Base-by-base conservation (phyloP, 2,797 vertebrate species). In the Mus spretus region DNA sequence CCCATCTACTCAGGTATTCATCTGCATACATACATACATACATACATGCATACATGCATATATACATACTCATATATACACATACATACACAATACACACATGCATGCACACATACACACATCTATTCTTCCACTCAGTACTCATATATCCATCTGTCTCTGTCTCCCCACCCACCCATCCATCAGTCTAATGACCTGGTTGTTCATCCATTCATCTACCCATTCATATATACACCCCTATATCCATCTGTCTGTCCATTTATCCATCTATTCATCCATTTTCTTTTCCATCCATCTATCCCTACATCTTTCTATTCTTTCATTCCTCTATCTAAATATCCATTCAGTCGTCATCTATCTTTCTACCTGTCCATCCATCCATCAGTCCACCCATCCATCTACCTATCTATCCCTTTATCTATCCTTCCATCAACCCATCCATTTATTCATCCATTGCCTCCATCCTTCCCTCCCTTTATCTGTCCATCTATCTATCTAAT, bases 241-340 rank as follows among this genome's bases (percentile, higher is more conserved):
- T 12, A 70, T 0, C 19, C 9, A 59, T 3, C 24, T 31, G 6
- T 3, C 0, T 53, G 15, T 11, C 55, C 15, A 70, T 0, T 7
- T 28, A 19, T 20, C 50, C 55, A 0, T 40, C 67, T 55, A 5
- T 65, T 5, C 5, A 40, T 0, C 24, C 6, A 9, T 34, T 47
- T 50, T 11, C 59, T 40, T 14, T 4, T 2, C 74, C 89, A 82
- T 47, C 12, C 15, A 40, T 90, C 19, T 53, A 53, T 34, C 59
- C 20, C 11, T 6, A 19, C 44, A 67, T n/a, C 63, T 14, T 53
- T 22, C 20, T 13, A 13, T 47, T 53, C 44, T 34, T 14, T 19
- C 4, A 11, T 14, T 1, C 26, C 0, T n/a, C 55, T 3, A 74
- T 3, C 50, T 20, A 20, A 12, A 1, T 6, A 9, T 6, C 37